phyloP scores from a whole-genome alignment of 2,888 invertebrate species.

The Oscheius sp. region DNA sequence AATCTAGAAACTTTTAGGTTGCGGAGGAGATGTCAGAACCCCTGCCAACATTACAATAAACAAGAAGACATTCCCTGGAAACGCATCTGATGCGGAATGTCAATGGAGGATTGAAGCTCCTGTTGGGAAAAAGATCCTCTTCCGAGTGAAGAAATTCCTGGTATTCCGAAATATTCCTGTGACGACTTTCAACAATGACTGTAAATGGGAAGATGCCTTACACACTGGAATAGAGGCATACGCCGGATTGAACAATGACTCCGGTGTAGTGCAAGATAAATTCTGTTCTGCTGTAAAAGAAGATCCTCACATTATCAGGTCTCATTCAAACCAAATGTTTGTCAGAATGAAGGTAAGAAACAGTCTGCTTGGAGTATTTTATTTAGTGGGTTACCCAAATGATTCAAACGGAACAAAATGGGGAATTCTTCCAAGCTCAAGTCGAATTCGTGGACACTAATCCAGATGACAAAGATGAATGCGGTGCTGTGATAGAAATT shows the following conservation, averaged over 20 bases:
- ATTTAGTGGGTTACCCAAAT: background rate
- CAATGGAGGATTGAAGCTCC: slow-evolving; percentile 40
- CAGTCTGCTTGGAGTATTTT: background rate
- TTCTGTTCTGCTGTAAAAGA: slow-evolving; percentile 37
- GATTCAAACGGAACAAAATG: slow-evolving; percentile 16
- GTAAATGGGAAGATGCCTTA: slow-evolving; percentile 29
- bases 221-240: slow-evolving; percentile 56
- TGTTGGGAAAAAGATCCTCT: slow-evolving; percentile 43
- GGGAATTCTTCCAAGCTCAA: slow-evolving; percentile 42
- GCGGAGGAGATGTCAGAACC: slow-evolving; percentile 60
- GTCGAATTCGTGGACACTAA: slow-evolving; percentile 44
- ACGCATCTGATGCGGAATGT: slow-evolving; percentile 57
- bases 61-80: slow-evolving; percentile 46
- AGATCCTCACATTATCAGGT: slow-evolving; percentile 25
- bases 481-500: slow-evolving; percentile 46
- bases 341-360: slow-evolving; percentile 44
- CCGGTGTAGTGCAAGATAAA: slow-evolving; percentile 53
- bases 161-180: slow-evolving; percentile 36
- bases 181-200: slow-evolving; percentile 27
- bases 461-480: slow-evolving; percentile 40
- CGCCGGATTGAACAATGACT: slow-evolving; percentile 52
- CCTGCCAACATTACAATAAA: slow-evolving; percentile 45
- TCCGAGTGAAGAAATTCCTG: slow-evolving; percentile 43
- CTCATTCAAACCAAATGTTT: slow-evolving; percentile 61
- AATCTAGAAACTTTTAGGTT: slow-evolving; percentile 47